These are phyloP conservation scores for Drosophila meridionalis DNA, from an alignment of 2,888 invertebrate species.

Conservation along the genomic window DNA sequence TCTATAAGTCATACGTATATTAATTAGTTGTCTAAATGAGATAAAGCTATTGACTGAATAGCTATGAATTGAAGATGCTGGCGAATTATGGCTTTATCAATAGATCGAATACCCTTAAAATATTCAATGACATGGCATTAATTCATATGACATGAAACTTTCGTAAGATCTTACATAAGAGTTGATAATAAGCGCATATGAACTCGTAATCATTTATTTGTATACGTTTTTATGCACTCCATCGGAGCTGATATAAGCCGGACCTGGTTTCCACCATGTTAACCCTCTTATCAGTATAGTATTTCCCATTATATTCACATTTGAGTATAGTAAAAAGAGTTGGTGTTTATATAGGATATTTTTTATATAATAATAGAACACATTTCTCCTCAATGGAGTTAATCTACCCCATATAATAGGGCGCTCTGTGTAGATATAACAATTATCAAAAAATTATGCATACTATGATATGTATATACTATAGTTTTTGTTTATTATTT, in stretches of 20 bases:
- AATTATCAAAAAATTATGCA: neutral
- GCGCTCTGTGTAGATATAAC: slow-evolving; percentile 1
- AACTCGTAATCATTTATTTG: neutral
- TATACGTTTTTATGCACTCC: neutral
- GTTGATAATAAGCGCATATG: neutral
- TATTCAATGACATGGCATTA: neutral
- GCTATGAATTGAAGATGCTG: neutral
- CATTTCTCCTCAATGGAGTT: slow-evolving; percentile 2
- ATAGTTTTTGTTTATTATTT: slow-evolving; percentile 31
- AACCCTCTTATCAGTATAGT: neutral
- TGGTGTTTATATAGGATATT: neutral
- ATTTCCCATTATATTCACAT: neutral
- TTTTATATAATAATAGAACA: neutral
- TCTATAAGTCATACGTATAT: slow-evolving; percentile 11
- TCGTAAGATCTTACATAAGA: neutral
- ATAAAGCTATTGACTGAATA: neutral
- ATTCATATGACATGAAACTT: neutral
- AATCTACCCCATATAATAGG: slow-evolving; percentile 6
- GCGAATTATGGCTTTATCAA: neutral
- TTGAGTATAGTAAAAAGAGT: neutral
- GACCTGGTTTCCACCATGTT: neutral
- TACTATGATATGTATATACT: slow-evolving; percentile 4
- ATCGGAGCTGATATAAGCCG: neutral
- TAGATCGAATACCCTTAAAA: neutral
- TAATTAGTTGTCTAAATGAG: slow-evolving; percentile 3